A percentile compares a stretch with the other conserved stretches of the same genome.
These are phyloP conservation scores for Ammospiza caudacuta DNA, from an alignment of 2,113 vertebrate genomes.

Conservation along the genomic window DNA sequence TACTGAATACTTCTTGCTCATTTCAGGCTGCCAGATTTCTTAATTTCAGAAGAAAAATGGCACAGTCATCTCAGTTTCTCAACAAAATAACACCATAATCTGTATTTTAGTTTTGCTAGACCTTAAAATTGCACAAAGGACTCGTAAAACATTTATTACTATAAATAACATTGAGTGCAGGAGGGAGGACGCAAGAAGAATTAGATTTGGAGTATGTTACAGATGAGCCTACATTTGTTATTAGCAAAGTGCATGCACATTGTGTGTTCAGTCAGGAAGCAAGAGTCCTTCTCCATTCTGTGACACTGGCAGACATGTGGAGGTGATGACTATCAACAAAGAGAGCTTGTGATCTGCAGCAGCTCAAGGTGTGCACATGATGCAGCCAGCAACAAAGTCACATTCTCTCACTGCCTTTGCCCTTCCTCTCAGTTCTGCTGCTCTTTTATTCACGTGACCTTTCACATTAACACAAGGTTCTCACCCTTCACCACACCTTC, in stretches of 20 bases:
- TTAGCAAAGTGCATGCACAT: background rate
- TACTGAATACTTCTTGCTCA: background rate
- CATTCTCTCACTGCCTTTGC: constrained; percentile 4
- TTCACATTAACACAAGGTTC: background rate
- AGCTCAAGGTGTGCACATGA: background rate
- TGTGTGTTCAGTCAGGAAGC: background rate
- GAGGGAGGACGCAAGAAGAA: background rate
- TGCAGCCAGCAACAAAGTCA: background rate
- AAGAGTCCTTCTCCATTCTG: background rate
- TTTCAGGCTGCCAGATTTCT: background rate
- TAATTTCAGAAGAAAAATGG: background rate
- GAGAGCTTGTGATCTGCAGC: background rate
- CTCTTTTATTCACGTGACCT: constrained; percentile 5
- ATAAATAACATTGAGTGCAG: background rate
- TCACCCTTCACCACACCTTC: background rate
- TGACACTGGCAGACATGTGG: background rate
- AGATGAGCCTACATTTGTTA: background rate
- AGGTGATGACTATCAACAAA: background rate
- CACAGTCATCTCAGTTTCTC: background rate
- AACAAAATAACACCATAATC: background rate
- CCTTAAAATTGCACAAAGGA: background rate
- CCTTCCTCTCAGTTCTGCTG: constrained; percentile 14
- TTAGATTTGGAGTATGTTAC: background rate
- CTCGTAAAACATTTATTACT: background rate
- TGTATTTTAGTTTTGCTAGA: background rate